phyloP scores from a whole-genome alignment of 2,888 invertebrate genomes.

The Drosophila mulleri region DNA sequence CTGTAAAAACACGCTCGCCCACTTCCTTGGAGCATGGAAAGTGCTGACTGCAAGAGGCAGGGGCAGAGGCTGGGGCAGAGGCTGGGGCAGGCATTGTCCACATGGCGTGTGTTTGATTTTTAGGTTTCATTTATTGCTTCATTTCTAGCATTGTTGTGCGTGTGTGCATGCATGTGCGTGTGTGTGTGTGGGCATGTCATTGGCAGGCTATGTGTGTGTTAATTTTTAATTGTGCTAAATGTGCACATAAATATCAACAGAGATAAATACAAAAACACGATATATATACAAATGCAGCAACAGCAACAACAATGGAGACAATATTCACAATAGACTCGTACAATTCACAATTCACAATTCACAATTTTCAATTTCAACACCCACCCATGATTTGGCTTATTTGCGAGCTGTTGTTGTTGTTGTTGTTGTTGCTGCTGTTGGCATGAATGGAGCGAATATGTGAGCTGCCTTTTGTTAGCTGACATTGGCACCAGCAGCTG shows the following conservation, averaged over 20 bases:
- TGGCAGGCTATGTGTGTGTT: slow-evolving; percentile 44
- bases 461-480: slow-evolving; percentile 60
- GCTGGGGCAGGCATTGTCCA: slow-evolving; percentile 40
- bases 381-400: slow-evolving; percentile 79
- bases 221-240: slow-evolving; percentile 81
- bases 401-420: slow-evolving; percentile 33
- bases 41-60: background rate
- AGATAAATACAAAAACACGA: slow-evolving; percentile 36
- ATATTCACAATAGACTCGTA: slow-evolving; percentile 42
- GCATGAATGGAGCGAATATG: slow-evolving; percentile 43
- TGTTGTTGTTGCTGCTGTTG: slow-evolving; percentile 12
- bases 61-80: background rate
- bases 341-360: slow-evolving; percentile 65
- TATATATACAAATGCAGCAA: slow-evolving; percentile 15
- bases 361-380: slow-evolving; percentile 78
- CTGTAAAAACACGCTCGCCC: slow-evolving; percentile 82
- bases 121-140: slow-evolving; percentile 64
- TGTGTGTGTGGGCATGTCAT: slow-evolving; percentile 48
- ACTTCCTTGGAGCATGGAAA: slow-evolving; percentile 65
- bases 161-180: slow-evolving; percentile 10
- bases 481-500: slow-evolving; percentile 75
- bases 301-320: slow-evolving; percentile 33
- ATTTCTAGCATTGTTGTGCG: slow-evolving; percentile 52
- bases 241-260: slow-evolving; percentile 69
- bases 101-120: slow-evolving; percentile 68